Percentiles rank a stretch among this genome's conserved stretches.
Evolutionary conservation across 1,140 invertebrate species (phyloP).

Genomic region (Dysdera silvatica): DNA sequence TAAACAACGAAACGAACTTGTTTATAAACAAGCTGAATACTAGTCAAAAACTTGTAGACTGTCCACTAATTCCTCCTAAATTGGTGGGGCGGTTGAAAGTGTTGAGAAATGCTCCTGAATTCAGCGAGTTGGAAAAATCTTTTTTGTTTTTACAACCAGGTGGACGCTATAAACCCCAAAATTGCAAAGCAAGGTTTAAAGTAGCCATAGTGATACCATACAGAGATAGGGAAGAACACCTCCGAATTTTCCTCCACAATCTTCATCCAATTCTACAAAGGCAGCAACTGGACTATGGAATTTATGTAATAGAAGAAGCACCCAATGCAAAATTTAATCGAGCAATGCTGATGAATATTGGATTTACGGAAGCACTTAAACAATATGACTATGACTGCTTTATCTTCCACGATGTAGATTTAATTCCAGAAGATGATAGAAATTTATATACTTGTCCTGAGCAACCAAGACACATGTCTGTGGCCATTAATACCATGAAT

Average conservation of each 20-base stretch:
- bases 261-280: constrained; percentile 52
- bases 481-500: constrained; percentile 36
- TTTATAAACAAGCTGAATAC: too few relatives aligned
- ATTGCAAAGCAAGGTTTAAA: constrained; percentile 34
- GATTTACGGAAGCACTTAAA: constrained; percentile 75
- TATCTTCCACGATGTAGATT: constrained; percentile 92
- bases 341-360: constrained; percentile 91
- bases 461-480: constrained; percentile 42
- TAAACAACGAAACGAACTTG: too few relatives aligned
- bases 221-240: constrained; percentile 50
- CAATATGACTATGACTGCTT: constrained; percentile 62
- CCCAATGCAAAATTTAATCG: constrained; percentile 70
- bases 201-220: constrained; percentile 52
- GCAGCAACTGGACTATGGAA: constrained; percentile 52
- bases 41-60: too few relatives aligned
- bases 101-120: constrained; percentile 26
- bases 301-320: constrained; percentile 53
- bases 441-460: constrained; percentile 84
- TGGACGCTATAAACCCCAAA: constrained; percentile 34
- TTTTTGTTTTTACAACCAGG: constrained; percentile 32
- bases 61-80: constrained; percentile 47
- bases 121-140: constrained; percentile 29
- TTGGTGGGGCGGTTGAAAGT: constrained; percentile 36
- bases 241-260: constrained; percentile 47
- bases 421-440: constrained; percentile 82